Percentiles rank a stretch among this genome's conserved stretches.
These are phyloP conservation scores for Pollenia griseotomentosa DNA, from an alignment of 2,888 invertebrate species.

Conservation along the genomic window DNA sequence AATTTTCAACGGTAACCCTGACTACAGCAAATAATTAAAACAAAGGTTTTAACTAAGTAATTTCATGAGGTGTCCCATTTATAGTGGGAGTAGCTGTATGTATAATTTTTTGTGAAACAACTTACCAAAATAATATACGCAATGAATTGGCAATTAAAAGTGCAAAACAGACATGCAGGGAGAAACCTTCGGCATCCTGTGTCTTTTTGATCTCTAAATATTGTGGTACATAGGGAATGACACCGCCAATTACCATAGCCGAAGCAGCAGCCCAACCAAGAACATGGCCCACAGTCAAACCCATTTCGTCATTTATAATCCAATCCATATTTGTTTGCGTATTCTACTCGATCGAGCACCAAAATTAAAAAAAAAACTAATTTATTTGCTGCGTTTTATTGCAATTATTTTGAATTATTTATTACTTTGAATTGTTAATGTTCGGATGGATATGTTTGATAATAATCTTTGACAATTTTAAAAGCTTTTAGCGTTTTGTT, in stretches of 20 bases:
- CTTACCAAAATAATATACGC: constrained; percentile 98
- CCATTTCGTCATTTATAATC: constrained; percentile 91
- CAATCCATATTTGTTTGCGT: constrained; percentile 87
- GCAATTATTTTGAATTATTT: no score
- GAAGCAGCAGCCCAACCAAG: constrained; percentile 92
- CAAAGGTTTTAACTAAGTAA: no score
- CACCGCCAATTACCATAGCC: constrained; percentile 97
- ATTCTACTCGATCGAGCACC: neutral
- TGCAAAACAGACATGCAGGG: constrained; percentile 97
- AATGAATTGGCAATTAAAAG: constrained; percentile 97
- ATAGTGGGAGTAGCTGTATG: neutral
- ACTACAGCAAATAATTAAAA: no score
- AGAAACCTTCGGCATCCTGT: constrained; percentile 98
- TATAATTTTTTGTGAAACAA: constrained; percentile 14
- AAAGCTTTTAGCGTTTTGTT: neutral
- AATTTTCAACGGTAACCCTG: no score
- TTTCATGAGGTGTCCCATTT: no score
- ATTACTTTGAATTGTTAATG: neutral
- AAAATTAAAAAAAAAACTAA: neutral
- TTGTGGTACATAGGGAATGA: constrained; percentile 98
- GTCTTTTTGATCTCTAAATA: constrained; percentile 95
- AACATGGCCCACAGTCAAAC: constrained; percentile 90
- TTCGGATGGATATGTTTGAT: constrained; percentile 26
- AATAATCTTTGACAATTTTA: neutral
- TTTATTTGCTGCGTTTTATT: neutral